These are phyloP conservation scores for Papilio aristodemus DNA, from an alignment of 1,140 invertebrate species.

Conservation along the genomic window DNA sequence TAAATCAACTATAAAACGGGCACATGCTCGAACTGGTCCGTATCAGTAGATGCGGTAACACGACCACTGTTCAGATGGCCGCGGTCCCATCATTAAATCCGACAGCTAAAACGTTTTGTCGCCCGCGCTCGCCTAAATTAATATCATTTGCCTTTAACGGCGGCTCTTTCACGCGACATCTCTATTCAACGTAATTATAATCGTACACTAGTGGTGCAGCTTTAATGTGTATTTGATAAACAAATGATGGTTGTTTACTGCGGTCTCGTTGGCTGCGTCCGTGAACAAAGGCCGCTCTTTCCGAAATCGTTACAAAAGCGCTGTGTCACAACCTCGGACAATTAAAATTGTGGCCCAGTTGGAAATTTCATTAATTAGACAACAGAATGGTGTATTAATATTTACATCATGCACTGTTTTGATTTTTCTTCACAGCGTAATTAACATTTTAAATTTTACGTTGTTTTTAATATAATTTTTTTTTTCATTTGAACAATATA, in stretches of 20 bases:
- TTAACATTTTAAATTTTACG: background rate
- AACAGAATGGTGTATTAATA: conserved; percentile 52
- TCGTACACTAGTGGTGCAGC: conserved; percentile 53
- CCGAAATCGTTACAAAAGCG: conserved; percentile 74
- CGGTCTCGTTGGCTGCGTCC: conserved; percentile 54
- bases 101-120: conserved; percentile 59
- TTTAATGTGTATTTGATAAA: conserved; percentile 77
- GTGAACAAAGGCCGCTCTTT: conserved; percentile 71
- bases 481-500: too few species aligned
- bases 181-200: conserved; percentile 59
- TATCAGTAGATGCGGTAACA: background rate
- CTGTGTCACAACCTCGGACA: conserved; percentile 70
- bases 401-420: conserved; percentile 57
- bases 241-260: conserved; percentile 62
- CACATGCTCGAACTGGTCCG: background rate
- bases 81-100: conserved; percentile 50
- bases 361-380: conserved; percentile 77
- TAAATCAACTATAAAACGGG: background rate
- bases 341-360: conserved; percentile 76
- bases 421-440: conserved; percentile 56
- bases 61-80: background rate
- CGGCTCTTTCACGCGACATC: conserved; percentile 74
- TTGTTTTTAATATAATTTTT: too few species aligned
- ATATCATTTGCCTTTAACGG: conserved; percentile 67
- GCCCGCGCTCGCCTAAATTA: conserved; percentile 61